Conservation (phyloP, 2,113 vertebrate species). For the Bucco capensis region DNA sequence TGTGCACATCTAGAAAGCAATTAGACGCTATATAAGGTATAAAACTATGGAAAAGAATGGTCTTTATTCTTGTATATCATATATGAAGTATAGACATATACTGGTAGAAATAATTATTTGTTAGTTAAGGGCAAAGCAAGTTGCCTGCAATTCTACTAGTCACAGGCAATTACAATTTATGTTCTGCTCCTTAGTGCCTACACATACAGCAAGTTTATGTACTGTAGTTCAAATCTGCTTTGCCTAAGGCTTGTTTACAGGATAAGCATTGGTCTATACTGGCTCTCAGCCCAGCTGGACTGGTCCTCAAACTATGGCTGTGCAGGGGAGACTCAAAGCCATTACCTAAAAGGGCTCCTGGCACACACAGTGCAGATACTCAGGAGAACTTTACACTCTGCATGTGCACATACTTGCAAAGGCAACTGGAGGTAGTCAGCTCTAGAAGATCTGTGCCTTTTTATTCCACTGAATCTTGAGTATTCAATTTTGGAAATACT, state of each 20-base stretch:
- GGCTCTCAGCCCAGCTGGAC: neutral
- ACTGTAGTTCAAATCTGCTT: neutral
- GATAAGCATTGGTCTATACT: neutral
- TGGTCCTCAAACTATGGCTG: neutral
- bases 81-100: neutral
- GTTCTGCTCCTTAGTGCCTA: neutral
- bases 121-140: neutral
- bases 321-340: neutral
- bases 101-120: neutral
- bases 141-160: neutral
- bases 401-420: neutral
- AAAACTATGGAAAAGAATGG: no score
- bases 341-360: neutral
- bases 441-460: neutral
- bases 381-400: neutral
- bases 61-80: neutral
- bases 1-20: neutral
- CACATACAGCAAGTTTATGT: neutral
- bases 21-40: neutral
- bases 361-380: no score
- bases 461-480: neutral
- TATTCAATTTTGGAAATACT: neutral
- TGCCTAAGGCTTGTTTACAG: neutral
- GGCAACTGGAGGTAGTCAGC: neutral
- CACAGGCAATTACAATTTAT: neutral